Evolutionary conservation across 2,113 vertebrate species (phyloP).

Genomic region (Phodopus roborovskii): DNA sequence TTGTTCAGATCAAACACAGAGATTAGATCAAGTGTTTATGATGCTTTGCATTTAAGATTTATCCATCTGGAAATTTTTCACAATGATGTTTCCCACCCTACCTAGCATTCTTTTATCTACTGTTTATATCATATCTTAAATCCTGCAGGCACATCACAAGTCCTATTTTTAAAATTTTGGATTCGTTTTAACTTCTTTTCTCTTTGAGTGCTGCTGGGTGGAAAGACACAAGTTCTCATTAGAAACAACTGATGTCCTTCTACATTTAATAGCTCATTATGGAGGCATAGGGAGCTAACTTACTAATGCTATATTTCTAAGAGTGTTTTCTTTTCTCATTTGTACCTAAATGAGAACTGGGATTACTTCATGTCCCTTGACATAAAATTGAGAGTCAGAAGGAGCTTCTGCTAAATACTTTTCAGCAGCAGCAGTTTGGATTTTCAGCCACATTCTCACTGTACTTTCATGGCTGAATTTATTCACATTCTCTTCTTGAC

Average conservation of each 20-base stretch:
- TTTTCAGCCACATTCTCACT: not conserved
- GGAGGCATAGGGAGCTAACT: not conserved
- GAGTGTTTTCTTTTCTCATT: conserved; percentile 39
- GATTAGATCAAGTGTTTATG: conserved; percentile 8
- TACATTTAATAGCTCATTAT: conserved; percentile 5
- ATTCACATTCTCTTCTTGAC: not conserved
- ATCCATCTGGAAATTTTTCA: conserved; percentile 1
- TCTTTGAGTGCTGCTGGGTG: not conserved
- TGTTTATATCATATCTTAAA: conserved; percentile 6
- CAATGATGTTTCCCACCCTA: not conserved
- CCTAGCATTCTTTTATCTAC: conserved; percentile 14
- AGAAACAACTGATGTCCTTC: not conserved
- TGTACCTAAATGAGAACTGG: conserved; percentile 24
- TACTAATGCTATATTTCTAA: conserved; percentile 33
- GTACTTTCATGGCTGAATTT: not conserved
- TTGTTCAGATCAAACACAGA: not conserved
- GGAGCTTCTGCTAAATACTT: conserved; percentile 51
- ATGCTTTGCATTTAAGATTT: not conserved
- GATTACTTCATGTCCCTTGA: conserved; percentile 45
- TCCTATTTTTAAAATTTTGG: conserved; percentile 5
- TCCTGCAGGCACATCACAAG: not conserved
- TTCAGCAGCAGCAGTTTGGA: not conserved
- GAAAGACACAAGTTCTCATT: not conserved
- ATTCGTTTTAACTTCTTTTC: not conserved
- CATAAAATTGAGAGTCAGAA: conserved; percentile 27